Percentiles rank a stretch among this genome's conserved stretches.
Conservation (phyloP, 2,888 invertebrate genomes). For the Clepsis dumicolana region DNA sequence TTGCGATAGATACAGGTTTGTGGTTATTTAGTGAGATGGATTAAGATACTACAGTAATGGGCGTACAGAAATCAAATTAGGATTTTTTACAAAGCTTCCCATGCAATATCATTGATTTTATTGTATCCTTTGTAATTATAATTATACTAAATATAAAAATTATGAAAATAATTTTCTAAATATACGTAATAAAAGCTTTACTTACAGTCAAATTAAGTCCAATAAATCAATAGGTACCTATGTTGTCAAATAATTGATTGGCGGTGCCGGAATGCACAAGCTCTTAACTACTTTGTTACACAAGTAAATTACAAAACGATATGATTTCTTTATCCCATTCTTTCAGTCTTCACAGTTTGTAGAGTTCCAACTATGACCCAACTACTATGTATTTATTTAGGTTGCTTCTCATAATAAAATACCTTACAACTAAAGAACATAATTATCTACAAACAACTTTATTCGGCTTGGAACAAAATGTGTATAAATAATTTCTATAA, state of each 20-base stretch:
- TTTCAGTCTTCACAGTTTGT: constrained; percentile 84
- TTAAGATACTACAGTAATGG: constrained; percentile 24
- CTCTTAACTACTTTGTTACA: constrained; percentile 77
- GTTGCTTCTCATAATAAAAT: constrained; percentile 74
- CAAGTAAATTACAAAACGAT: constrained; percentile 84
- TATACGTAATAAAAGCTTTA: constrained; percentile 56
- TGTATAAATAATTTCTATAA: constrained; percentile 59
- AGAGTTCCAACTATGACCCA: constrained; percentile 81
- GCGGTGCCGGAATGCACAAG: constrained; percentile 71
- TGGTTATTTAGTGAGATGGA: constrained; percentile 18
- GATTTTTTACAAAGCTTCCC: constrained; percentile 21
- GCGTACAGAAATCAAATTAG: constrained; percentile 22
- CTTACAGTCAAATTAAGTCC: constrained; percentile 58
- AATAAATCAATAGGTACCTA: constrained; percentile 54
- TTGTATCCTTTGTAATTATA: constrained; percentile 23
- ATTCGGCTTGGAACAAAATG: constrained; percentile 64
- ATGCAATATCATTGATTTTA: constrained; percentile 24
- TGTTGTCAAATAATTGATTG: constrained; percentile 60
- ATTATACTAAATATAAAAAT: constrained; percentile 15
- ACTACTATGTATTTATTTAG: constrained; percentile 70
- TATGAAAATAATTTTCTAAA: constrained; percentile 49
- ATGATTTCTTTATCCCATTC: constrained; percentile 83
- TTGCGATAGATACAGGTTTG: not conserved
- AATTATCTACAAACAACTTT: constrained; percentile 67
- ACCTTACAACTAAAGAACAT: constrained; percentile 72